A percentile compares a stretch with the other conserved stretches of the same genome.
phyloP scores from a whole-genome alignment of 2,113 vertebrate species.

The Choloepus hoffmanni region DNA sequence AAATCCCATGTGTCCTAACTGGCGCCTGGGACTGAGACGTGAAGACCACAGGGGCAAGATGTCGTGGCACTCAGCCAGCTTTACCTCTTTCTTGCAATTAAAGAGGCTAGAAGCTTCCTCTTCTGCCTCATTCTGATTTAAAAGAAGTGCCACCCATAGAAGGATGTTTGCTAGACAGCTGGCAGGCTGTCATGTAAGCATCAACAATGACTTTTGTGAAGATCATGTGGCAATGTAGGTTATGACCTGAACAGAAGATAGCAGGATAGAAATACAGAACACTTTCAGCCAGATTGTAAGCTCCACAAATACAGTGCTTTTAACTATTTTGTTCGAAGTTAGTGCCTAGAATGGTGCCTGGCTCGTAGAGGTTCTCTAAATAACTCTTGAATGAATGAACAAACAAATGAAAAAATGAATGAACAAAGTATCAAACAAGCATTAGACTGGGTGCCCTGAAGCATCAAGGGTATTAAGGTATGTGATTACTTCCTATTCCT shows the following conservation, averaged over 20 bases:
- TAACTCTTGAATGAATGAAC: not conserved
- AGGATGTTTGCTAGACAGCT: not conserved
- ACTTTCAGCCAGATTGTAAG: not conserved
- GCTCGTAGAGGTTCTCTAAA: not conserved
- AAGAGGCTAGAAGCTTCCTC: not conserved
- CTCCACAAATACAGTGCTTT: not conserved
- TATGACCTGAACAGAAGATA: not conserved
- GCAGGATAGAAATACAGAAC: not conserved
- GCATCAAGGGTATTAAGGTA: not conserved
- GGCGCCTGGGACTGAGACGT: not conserved
- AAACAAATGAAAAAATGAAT: not conserved
- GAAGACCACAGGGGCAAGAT: not conserved
- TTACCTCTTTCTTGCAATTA: not conserved
- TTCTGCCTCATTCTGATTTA: not conserved
- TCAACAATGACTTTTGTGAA: not conserved
- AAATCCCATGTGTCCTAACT: not conserved
- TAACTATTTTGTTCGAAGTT: not conserved
- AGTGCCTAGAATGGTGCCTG: not conserved
- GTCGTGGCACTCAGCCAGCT: not conserved
- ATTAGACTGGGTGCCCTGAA: not conserved
- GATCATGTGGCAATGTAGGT: not conserved
- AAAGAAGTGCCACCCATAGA: not conserved
- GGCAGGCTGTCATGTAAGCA: accelerated
- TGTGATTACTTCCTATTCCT: not conserved
- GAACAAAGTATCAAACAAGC: not conserved